A percentile compares a stretch with the other conserved stretches of the same genome.
Conservation (phyloP, 1,140 invertebrate species). For the Lithobius niger region DNA sequence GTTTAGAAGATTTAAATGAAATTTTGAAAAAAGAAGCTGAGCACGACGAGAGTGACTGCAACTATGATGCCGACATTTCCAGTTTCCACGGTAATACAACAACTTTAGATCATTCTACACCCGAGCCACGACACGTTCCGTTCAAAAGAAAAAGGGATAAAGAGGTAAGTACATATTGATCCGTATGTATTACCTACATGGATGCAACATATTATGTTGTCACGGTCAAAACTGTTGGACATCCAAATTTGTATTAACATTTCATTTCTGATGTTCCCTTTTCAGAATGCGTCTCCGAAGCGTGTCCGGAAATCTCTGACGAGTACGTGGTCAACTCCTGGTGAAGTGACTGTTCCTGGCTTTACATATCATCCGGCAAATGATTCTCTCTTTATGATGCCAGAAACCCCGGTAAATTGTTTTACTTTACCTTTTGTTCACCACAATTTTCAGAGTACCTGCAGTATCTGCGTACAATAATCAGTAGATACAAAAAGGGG, state of each 20-base stretch:
- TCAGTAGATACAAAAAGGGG: too few relatives aligned
- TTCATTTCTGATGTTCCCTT: slow-evolving; percentile 2
- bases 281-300: slow-evolving; percentile 31
- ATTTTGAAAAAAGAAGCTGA: slow-evolving; percentile 62
- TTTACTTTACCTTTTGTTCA: too few relatives aligned
- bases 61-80: slow-evolving; percentile 5
- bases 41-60: slow-evolving; percentile 5
- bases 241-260: not conserved
- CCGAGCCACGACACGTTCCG: not conserved
- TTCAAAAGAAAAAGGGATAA: slow-evolving; percentile 9
- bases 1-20: slow-evolving; percentile 69
- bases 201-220: too few relatives aligned
- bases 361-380: slow-evolving; percentile 22
- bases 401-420: slow-evolving; percentile 61
- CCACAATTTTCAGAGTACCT: not conserved
- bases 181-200: too few relatives aligned
- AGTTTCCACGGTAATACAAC: not conserved
- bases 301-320: slow-evolving; percentile 59
- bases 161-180: slow-evolving; percentile 10
- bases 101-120: not conserved
- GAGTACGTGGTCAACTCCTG: slow-evolving; percentile 50
- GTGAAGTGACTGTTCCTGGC: slow-evolving; percentile 26
- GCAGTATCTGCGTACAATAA: too few relatives aligned
- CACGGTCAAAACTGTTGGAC: too few relatives aligned
- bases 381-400: slow-evolving; percentile 45